Percentiles rank a stretch among this genome's conserved stretches.
phyloP scores from a whole-genome alignment of 2,888 invertebrate genomes.

The Drosophila suboccidentalis region DNA sequence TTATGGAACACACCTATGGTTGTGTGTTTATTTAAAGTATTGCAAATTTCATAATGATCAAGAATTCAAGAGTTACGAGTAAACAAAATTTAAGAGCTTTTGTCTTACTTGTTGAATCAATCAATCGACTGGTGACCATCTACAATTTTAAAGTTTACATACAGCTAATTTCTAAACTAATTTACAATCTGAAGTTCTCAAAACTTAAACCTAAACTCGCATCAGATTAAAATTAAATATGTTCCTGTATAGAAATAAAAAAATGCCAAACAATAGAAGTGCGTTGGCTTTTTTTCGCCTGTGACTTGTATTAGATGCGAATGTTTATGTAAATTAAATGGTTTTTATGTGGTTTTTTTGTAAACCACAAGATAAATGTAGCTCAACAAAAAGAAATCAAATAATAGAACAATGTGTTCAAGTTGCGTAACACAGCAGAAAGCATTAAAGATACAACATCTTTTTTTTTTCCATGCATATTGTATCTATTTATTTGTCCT shows the following conservation, averaged over 20 bases:
- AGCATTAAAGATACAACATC: constrained; percentile 34
- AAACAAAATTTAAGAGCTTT: too few species aligned
- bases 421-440: constrained; percentile 28
- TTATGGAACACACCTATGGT: too few species aligned
- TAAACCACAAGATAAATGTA: constrained; percentile 34
- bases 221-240: constrained; percentile 11
- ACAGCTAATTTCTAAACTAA: too few species aligned
- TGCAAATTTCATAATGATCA: too few species aligned
- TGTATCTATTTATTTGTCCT: constrained; percentile 16
- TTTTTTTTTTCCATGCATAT: constrained; percentile 36
- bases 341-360: constrained; percentile 22
- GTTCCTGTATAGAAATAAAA: not conserved
- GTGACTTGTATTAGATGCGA: constrained; percentile 16
- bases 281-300: not conserved
- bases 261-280: constrained; percentile 1
- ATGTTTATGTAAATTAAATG: constrained; percentile 62
- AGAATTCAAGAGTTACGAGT: too few species aligned
- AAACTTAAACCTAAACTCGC: not conserved
- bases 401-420: constrained; percentile 25
- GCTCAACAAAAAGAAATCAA: constrained; percentile 10
- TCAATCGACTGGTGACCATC: too few species aligned
- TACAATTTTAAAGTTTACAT: too few species aligned
- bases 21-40: too few species aligned
- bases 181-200: too few species aligned
- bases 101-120: too few species aligned